A percentile compares a stretch with the other conserved stretches of the same genome.
Evolutionary conservation across 2,797 vertebrate species (phyloP).

Genomic region (Intellagama lesueurii): DNA sequence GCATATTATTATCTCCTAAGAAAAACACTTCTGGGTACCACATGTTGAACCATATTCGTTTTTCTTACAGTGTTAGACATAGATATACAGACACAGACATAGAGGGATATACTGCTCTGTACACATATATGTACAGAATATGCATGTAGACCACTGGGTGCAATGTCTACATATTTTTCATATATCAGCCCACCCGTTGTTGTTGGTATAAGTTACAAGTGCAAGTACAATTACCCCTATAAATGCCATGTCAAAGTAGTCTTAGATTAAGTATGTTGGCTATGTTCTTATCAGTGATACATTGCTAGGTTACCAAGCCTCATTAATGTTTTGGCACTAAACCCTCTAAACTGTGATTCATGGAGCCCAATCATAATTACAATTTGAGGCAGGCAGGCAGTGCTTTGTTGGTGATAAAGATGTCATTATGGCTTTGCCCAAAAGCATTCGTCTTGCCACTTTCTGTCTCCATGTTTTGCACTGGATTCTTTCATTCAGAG

Average conservation of each 20-base stretch:
- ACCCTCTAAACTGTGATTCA: background rate
- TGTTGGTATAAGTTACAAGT: background rate
- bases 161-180: background rate
- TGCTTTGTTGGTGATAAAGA: background rate
- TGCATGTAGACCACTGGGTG: background rate
- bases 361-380: background rate
- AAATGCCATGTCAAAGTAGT: slow-evolving; percentile 4
- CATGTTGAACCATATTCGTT: background rate
- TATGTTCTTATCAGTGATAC: background rate
- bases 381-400: no score
- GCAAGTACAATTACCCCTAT: background rate
- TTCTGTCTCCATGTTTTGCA: background rate
- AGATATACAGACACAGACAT: background rate
- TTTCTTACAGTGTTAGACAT: background rate
- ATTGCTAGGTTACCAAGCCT: background rate
- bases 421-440: no score
- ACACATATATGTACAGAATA: background rate
- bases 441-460: background rate
- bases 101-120: background rate
- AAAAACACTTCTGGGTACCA: background rate
- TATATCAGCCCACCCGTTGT: background rate
- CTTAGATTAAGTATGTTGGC: background rate
- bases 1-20: background rate
- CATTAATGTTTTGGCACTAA: background rate
- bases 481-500: background rate